Base-by-base conservation (phyloP, 2,113 vertebrate species). In the Coregonus clupeaformis region DNA sequence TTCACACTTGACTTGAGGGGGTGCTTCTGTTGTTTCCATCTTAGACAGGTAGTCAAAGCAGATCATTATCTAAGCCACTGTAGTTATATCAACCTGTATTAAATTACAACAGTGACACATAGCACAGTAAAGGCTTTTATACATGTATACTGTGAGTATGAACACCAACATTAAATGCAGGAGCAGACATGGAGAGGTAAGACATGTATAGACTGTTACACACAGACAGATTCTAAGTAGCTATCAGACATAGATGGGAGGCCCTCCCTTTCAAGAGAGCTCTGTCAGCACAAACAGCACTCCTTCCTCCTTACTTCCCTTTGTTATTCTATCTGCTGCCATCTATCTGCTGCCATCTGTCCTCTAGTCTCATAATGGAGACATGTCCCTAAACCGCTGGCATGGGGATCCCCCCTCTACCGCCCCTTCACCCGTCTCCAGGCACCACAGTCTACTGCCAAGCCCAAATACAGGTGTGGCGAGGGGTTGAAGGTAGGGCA, bases 391-490 rank as follows among this genome's bases (percentile, higher is more conserved):
- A 24, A n/a, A 47, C 45, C 14, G 62, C 64, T 47, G 57, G 24
- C 71, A 32, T 82, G 74, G 72, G 67, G 73, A 67, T 81, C 71
- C 71, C 74, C 25, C 66, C 77, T 73, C 22, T 16, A 16, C 69
- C 64, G 12, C 29, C 60, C 67, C 52, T 80, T 3, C 18, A 20
- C 42, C 55, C 30, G 52, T 52, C 66, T 59, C 72, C 75, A 78
- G 47, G 75, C 77, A 71, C 67, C 81, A 18, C 60, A 7, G 74
- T 73, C 71, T 76, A 45, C 70, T 68, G 74, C 76, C 63, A 65
- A 62, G 25, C 12, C 27, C 81, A 72, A 80, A 79, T 2, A 49
- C 14, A 3, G 72, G 80, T 12, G 52, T 24, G 13, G 25, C 45
- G 22, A 4, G 13, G 47, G 74, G 69, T 14, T 76, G 68, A 77